These are phyloP conservation scores for Shinisaurus crocodilurus DNA, from an alignment of 2,113 vertebrate genomes.

Conservation along the genomic window DNA sequence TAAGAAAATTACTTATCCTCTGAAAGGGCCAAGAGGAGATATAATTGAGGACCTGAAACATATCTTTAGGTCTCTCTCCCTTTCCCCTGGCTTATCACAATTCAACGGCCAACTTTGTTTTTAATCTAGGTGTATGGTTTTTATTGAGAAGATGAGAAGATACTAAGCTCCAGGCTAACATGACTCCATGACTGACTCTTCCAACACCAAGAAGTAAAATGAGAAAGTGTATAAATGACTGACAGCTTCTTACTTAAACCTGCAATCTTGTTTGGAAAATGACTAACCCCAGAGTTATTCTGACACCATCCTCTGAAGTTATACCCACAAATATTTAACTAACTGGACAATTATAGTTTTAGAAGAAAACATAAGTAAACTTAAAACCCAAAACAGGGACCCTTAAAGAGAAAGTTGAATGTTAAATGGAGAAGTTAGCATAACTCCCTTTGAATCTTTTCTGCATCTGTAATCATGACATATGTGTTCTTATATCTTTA, in stretches of 20 bases:
- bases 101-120: background rate
- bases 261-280: conserved; percentile 47
- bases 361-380: conserved; percentile 42
- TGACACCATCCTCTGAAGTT: conserved; percentile 38
- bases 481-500: conserved; percentile 27
- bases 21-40: background rate
- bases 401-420: conserved; percentile 38
- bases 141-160: background rate
- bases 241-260: conserved; percentile 32
- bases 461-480: conserved; percentile 21
- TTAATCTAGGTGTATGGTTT: background rate
- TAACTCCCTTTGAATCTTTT: conserved; percentile 35
- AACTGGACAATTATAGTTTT: conserved; percentile 49
- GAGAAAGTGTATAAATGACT: conserved; percentile 19
- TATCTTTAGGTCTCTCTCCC: background rate
- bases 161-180: conserved; percentile 5
- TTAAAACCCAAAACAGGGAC: conserved; percentile 31
- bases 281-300: conserved; percentile 5
- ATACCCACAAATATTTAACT: conserved; percentile 56
- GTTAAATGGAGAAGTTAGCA: background rate
- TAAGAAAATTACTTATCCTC: background rate
- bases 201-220: background rate
- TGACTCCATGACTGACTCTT: conserved; percentile 16
- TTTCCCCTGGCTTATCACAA: background rate
- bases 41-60: background rate